These are phyloP conservation scores for Rana temporaria DNA, from an alignment of 2,113 vertebrate genomes.

Conservation along the genomic window DNA sequence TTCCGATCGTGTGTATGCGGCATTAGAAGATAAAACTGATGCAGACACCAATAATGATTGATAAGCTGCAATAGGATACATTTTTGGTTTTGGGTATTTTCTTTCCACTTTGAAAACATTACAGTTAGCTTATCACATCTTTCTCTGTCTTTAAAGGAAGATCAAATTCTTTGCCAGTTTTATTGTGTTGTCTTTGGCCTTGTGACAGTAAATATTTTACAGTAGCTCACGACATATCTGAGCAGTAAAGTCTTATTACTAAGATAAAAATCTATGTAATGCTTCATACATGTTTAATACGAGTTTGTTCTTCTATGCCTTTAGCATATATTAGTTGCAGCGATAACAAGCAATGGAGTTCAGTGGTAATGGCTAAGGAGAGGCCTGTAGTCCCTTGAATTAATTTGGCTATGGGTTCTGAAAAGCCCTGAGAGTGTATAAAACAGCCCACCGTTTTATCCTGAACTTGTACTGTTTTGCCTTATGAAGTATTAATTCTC, in stretches of 20 bases:
- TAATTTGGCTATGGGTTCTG: neutral
- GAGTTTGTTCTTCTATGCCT: neutral
- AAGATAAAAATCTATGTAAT: neutral
- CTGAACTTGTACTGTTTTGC: neutral
- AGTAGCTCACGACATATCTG: neutral
- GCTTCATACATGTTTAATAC: constrained; percentile 1
- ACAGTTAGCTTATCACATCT: too few species aligned
- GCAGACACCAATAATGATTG: too few species aligned
- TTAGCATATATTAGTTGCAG: neutral
- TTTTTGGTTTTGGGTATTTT: too few species aligned
- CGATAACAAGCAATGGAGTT: neutral
- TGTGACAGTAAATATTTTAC: neutral
- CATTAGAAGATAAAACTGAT: too few species aligned
- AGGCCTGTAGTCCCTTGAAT: neutral
- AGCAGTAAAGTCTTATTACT: constrained; percentile 16
- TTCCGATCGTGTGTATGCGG: too few species aligned
- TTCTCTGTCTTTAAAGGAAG: neutral
- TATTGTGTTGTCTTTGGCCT: neutral
- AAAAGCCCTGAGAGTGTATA: neutral
- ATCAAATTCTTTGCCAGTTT: neutral
- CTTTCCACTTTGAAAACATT: too few species aligned
- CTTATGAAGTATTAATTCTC: constrained; percentile 30
- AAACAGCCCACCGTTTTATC: constrained; percentile 15
- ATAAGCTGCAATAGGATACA: too few species aligned
- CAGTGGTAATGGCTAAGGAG: neutral